These are phyloP conservation scores for Brachionus rubens DNA, from an alignment of 1,140 invertebrate genomes.

Conservation along the genomic window DNA sequence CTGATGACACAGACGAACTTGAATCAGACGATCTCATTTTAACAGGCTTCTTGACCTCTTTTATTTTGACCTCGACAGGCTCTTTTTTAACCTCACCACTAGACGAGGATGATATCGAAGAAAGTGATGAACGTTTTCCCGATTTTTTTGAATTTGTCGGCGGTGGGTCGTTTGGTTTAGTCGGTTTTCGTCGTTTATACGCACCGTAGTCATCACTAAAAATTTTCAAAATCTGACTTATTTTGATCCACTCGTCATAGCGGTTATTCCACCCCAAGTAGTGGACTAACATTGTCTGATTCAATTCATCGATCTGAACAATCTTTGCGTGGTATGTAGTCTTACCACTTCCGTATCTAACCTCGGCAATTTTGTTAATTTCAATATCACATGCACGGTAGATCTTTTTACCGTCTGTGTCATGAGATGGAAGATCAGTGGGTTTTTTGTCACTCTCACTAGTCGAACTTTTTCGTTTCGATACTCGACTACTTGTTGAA, in stretches of 20 bases:
- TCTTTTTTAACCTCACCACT: slow-evolving; percentile 14
- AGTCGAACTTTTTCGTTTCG: not conserved
- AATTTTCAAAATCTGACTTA: slow-evolving; percentile 19
- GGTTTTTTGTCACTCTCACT: not conserved
- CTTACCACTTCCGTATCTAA: slow-evolving; percentile 31
- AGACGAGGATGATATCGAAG: not conserved
- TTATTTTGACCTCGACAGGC: not conserved
- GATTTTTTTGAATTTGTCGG: not conserved
- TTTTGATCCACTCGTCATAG: slow-evolving; percentile 45
- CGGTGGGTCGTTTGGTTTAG: not conserved
- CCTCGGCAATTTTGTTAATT: slow-evolving; percentile 32
- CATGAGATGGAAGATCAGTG: no score
- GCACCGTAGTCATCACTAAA: slow-evolving; percentile 40
- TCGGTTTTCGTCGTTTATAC: slow-evolving; percentile 5
- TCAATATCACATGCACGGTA: not conserved
- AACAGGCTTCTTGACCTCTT: not conserved
- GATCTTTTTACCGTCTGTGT: not conserved
- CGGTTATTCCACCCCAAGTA: slow-evolving; percentile 43
- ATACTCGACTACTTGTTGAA: not conserved
- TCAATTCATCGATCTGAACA: slow-evolving; percentile 10
- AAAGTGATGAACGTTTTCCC: not conserved
- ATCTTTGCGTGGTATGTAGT: slow-evolving; percentile 38
- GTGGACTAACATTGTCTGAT: slow-evolving; percentile 13
- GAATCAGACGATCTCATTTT: not conserved
- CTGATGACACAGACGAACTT: not conserved